Evolutionary conservation across 2,888 invertebrate genomes (phyloP), one percentile per base, ranked within the genome.

Genomic region (Heteropelma amictum): DNA sequence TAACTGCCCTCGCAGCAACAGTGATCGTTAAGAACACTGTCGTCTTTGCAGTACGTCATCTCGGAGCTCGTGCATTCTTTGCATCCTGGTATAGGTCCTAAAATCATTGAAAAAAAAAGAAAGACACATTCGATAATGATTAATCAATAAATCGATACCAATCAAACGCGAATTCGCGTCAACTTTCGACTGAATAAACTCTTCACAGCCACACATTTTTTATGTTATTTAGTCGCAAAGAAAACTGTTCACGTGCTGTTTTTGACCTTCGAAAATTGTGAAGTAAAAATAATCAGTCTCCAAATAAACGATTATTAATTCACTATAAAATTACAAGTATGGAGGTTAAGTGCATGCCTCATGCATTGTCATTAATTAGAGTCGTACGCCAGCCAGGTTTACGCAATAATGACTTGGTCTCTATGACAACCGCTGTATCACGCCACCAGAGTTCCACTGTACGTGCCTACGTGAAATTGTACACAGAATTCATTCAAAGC

Each of bases 1-100:
- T 91, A 90, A 85, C 91, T 90, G 83, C 90, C 91, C 79, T 93
- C 92, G 84, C 92, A 92, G 83, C 92, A 92, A 84, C 92, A 92
- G 83, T 92, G 92, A 83, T 92, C 92, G 67, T 89, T 89, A 65
- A 92, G 89, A 79, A 94, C 90, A 82, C 92, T 91, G 21, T 90
- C 90, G 77, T 92, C 90, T 82, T 90, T 89, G 88, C 94, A 94
- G 89, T 94, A 94, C 81, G 90, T 90, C 82, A 91, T 89, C 89
- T 94, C 94, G 61, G 91, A 90, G 73, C 86, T 87, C 68, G 91
- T 92, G 87, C 94, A 94, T 75, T 88, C 81, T 82, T 93, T 93
- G 89, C 94, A 94, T 47, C 94, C 93, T 7, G 91, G 89, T 38
- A 90, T 89, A 51, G 88, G 84, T 51, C 87, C 87, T 90, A 84